Evolutionary conservation across 64 coral and sea anemone species (phyloP), one percentile per base, ranked within the genome.

Genomic region (Cladopsammia gracilis): DNA sequence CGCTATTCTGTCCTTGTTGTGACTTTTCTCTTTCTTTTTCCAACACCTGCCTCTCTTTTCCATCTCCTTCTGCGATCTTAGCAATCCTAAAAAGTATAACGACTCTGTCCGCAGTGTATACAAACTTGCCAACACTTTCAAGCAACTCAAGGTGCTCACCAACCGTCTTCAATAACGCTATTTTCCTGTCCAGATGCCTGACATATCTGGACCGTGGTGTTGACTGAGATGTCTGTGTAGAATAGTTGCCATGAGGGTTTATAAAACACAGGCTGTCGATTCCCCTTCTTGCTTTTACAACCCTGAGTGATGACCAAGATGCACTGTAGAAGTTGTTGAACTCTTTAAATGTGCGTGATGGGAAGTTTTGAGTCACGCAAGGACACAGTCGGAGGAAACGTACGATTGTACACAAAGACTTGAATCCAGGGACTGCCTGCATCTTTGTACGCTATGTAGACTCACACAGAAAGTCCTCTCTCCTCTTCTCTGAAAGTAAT

Each of bases 31-130:
- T 72, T 16, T 75, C 72, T 49, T 49, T n/a, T 75, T 75, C 45
- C 72, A 75, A 50, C 14, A 66, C 62, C 23, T 23, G 15, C 26
- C 19, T 66, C 62, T 84, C 59, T 51, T 50, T 64, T 67, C 23
- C 20, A 69, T 84, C 80, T 64, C 15, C 15, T 15, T 68, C 62
- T 66, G 45, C 44, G 45, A 84, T 84, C 62, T 84, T 84, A 3
- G 61, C 62, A 22, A 84, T 84, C 16, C 22, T 66, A 20, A n/a
- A 84, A 12, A 84, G 62, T 68, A 84, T 84, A n/a, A 9, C 24
- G 8, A 84, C 62, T 48, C 46, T 65, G 46, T 84, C 62, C 23
- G 19, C 60, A 84, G 20, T 14, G 0, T 64, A 64, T 13, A 59
- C 46, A 48, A 68, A 22, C 18, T 48, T 23, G 11, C 64, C 15